Base-by-base conservation (phyloP, 2,797 vertebrate species). In the Mormyrops boulengeri region DNA sequence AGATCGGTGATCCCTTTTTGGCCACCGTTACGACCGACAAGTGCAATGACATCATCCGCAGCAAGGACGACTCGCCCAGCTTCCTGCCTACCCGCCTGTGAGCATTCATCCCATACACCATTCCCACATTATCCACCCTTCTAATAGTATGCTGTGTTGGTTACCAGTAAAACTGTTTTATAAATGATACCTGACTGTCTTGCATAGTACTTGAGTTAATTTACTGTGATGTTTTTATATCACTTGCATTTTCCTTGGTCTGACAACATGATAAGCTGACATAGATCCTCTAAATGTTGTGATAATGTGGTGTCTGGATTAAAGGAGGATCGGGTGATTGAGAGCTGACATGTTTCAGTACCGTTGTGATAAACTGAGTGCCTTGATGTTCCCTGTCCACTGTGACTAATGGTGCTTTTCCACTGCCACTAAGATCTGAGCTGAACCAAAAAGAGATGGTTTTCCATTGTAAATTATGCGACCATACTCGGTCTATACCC, bases 51-150 rank as follows among this genome's bases (percentile, higher is more conserved):
- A 96, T 99, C 92, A 97, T 99, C 93, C 97, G 97, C 89, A 97
- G 96, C 95, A 98, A 96, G 94, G 98, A 99, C 93, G 98, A 99
- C 94, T 98, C 98, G 9, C 98, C 98, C 77, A 99, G 97, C 89
- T 97, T 96, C 89, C 96, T 99, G 87, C 98, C 98, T 7, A 97
- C 97, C 0, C 97, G 98, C 91, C 96, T 99, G 98, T 99, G 94
- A 97, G 98, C 96, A 19, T 60, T 22, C 34, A 62, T 41, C 11
- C 30, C 52, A 6, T 87, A 11, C 85, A 34, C n/a, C 26, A 52
- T 87, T 55, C 52, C 26, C 52, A 87, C 11, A 55, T 53, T 55
- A 86, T 26, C 49, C 52, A 6, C 22, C 7, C 3, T 85, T 85
- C n/a, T 47, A 47, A 4, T 84, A 34, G n/a, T 66, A 66, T 66